Conservation (phyloP, 2,888 invertebrate species). For the Pomacea canaliculata region DNA sequence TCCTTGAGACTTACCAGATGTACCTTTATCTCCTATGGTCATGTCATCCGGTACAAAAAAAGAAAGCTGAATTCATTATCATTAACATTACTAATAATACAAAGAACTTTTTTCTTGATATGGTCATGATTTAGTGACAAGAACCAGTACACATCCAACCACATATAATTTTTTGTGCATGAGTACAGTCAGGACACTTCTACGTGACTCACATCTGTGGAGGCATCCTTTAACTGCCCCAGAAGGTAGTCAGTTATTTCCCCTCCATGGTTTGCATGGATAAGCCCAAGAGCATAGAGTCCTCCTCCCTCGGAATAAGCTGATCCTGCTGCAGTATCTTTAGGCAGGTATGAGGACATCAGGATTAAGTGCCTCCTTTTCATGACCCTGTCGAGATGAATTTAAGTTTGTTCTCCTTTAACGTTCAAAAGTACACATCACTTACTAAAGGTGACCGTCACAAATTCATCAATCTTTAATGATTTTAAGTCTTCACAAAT, state of each 20-base stretch:
- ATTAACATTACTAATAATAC: not conserved
- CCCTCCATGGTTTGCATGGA: conserved; percentile 98
- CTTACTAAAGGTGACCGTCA: no score
- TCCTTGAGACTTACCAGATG: not conserved
- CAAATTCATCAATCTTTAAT: no score
- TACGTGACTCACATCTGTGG: conserved; percentile 69
- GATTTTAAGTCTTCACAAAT: no score
- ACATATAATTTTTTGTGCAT: no score
- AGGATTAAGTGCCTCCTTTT: conserved; percentile 94
- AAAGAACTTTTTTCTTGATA: not conserved
- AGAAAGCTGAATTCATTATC: not conserved
- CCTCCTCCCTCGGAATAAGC: conserved; percentile 74
- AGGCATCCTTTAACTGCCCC: conserved; percentile 94
- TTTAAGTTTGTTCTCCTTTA: no score
- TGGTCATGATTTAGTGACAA: no score
- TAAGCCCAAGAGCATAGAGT: conserved; percentile 88
- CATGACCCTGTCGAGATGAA: conserved; percentile 79
- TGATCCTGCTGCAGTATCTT: conserved; percentile 86
- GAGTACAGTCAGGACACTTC: not conserved
- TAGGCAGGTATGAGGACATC: conserved; percentile 98
- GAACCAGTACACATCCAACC: no score
- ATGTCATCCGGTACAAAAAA: not conserved
- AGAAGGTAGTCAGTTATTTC: conserved; percentile 90
- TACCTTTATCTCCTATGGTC: not conserved
- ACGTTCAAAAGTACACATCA: no score